Base-by-base conservation (phyloP, 2,888 invertebrate genomes). In the Epirrita christyi region DNA sequence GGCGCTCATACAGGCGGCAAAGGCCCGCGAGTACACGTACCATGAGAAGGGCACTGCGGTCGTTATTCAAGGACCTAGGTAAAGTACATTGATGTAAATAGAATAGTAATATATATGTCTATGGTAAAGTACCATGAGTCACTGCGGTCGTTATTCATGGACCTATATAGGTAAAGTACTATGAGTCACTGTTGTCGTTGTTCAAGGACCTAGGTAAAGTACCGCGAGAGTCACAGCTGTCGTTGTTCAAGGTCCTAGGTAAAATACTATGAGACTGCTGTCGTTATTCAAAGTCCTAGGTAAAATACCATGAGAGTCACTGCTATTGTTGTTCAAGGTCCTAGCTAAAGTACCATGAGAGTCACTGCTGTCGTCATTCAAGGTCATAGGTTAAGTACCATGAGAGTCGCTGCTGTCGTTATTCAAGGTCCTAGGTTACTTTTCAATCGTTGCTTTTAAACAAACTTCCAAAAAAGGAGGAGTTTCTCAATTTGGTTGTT, bases 1-100 rank as follows among this genome's bases (percentile, higher is more conserved):
- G 59, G 86, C 97, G 5, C 79, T 99, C 6, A 80, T 94, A 6
- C 81, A 93, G 21, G 94, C 96, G 0, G 96, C 96, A 0, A 84
- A 91, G 46, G 92, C 94, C n/a, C 76, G 95, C 2, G 92, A 92
- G 0, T 89, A 95, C 49, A 62, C 80, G 0, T 76, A 86, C 59
- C 90, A 83, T 55, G 86, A 85, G 15, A 83, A 68, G 0, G 92
- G 92, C n/a, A 90, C 90, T 0, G 87, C 85, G 1, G 90, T 92
- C 10, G 89, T 85, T 44, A 86, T 92, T 75, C 90, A 89, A 63
- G 91, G 91, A 1, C 91, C 91, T 0, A 86, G 91, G 91, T 88
- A 34, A 21, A 21, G 21, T 21, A 21, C 21, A 3, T 3, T 21
- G 21, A 21, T n/a, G n/a, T n/a, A n/a, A n/a, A n/a, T n/a, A n/a